phyloP scores from a whole-genome alignment of 2,888 invertebrate genomes.

The Neoaliturus tenellus region DNA sequence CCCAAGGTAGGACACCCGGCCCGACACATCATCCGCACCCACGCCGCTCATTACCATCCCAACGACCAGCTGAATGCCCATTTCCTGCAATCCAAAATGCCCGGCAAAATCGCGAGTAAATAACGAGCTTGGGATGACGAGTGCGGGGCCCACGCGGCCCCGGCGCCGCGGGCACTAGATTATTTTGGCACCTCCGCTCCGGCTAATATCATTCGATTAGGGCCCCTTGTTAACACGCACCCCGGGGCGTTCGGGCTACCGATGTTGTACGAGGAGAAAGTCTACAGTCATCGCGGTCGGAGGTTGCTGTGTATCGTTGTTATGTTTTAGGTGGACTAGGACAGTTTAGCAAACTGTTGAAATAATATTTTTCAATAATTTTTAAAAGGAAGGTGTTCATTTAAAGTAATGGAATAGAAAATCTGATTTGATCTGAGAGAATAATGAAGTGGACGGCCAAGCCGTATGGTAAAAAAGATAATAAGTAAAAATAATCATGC shows the following conservation, averaged over 20 bases:
- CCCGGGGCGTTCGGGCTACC: conserved; percentile 31
- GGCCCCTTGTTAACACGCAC: conserved; percentile 10
- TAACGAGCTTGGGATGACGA: conserved; percentile 31
- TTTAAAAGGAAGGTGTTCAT: too few species aligned
- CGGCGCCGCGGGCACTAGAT: conserved; percentile 28
- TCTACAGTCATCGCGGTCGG: not conserved
- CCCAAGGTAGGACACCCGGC: too few species aligned
- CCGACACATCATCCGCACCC: not conserved
- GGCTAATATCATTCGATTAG: conserved; percentile 53
- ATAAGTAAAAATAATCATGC: too few species aligned
- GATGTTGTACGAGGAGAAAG: not conserved
- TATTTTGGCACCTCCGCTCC: conserved; percentile 54
- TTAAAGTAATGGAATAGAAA: too few species aligned
- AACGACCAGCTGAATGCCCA: conserved; percentile 38
- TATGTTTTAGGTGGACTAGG: too few species aligned
- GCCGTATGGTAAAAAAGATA: too few species aligned
- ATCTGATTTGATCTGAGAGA: too few species aligned
- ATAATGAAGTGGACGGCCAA: too few species aligned
- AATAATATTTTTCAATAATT: too few species aligned
- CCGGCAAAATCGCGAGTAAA: conserved; percentile 42
- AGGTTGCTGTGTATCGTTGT: not conserved
- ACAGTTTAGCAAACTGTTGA: too few species aligned
- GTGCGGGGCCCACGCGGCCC: conserved; percentile 21
- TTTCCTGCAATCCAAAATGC: conserved; percentile 46
- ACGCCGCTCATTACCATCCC: conserved; percentile 10